Base-by-base conservation (phyloP, 2,113 vertebrate genomes). In the Hiodon tergisus region DNA sequence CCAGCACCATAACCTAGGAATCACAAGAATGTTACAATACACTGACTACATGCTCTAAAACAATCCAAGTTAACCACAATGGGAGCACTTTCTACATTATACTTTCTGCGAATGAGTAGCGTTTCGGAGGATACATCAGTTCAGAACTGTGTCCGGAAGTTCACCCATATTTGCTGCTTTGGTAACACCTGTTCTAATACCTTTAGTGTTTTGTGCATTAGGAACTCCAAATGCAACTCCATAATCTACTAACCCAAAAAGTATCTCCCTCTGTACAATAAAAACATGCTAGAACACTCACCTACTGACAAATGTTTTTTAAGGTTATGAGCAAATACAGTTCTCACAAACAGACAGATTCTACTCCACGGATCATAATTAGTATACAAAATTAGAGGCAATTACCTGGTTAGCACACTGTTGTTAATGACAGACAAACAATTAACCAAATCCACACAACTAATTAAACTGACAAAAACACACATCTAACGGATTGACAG, bases 1-100 rank as follows among this genome's bases (percentile, higher is more conserved):
- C 77, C 72, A 68, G 55, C 82, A 77, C 74, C 78, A 81, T 79
- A 82, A 11, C 85, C 87, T 87, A 74, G 31, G 10, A 77, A 76
- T 69, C 46, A 83, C 17, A 81, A 72, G 6, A n/a, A 14, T 17
- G 51, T 46, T 48, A 62, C 48, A 3, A 72, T 55, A 6, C 51
- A 53, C 54, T 66, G 47, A 31, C 31, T 31, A 31, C 31, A 31
- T 31, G 31, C 31, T 31, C 31, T 31, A 31, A 31, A 31, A 31
- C 31, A 31, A 31, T 31, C 31, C 31, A 31, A 31, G 31, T 31
- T 31, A 31, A 31, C 31, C 31, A 31, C 31, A 31, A 31, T 31
- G 31, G 31, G 31, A 31, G 31, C 31, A 31, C 31, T 31, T 31
- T 31, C 31, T 31, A 31, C 31, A 31, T 31, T 31, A 31, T 31